These are phyloP conservation scores for Drosophila subsilvestris DNA, from an alignment of 2,888 invertebrate species.

Conservation along the genomic window DNA sequence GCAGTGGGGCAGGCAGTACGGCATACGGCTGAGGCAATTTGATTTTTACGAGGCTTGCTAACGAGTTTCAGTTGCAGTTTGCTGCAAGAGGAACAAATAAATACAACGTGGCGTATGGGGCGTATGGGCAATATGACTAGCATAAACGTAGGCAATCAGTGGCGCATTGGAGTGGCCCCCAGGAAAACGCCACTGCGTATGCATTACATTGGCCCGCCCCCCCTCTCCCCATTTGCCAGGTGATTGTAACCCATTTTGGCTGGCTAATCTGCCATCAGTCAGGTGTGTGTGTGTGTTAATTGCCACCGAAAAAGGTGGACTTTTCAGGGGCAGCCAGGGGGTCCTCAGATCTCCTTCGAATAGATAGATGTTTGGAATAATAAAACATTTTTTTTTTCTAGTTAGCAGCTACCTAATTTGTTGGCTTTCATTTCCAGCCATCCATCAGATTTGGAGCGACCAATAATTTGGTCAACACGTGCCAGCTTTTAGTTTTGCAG, in stretches of 20 bases:
- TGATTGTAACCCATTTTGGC: slow-evolving; percentile 7
- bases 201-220: slow-evolving; percentile 22
- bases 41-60: slow-evolving; percentile 70
- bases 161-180: slow-evolving; percentile 32
- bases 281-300: slow-evolving; percentile 38
- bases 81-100: slow-evolving; percentile 55
- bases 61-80: slow-evolving; percentile 71
- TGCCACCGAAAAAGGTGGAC: slow-evolving; percentile 7
- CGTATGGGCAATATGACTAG: slow-evolving; percentile 56
- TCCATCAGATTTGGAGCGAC: not conserved
- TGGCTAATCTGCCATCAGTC: slow-evolving; percentile 35
- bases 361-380: not conserved
- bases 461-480: slow-evolving; percentile 16
- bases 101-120: slow-evolving; percentile 67
- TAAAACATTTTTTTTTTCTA: not conserved
- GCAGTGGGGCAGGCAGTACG: not conserved
- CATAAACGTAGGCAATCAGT: slow-evolving; percentile 59
- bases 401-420: not conserved
- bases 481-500: slow-evolving; percentile 4
- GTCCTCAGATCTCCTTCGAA: not conserved
- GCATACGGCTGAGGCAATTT: slow-evolving; percentile 52
- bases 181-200: slow-evolving; percentile 40
- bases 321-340: not conserved
- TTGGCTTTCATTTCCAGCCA: not conserved
- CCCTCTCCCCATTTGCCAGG: not conserved